Base-by-base conservation (phyloP, 2,113 vertebrate genomes). In the Sinocyclocheilus grahami region DNA sequence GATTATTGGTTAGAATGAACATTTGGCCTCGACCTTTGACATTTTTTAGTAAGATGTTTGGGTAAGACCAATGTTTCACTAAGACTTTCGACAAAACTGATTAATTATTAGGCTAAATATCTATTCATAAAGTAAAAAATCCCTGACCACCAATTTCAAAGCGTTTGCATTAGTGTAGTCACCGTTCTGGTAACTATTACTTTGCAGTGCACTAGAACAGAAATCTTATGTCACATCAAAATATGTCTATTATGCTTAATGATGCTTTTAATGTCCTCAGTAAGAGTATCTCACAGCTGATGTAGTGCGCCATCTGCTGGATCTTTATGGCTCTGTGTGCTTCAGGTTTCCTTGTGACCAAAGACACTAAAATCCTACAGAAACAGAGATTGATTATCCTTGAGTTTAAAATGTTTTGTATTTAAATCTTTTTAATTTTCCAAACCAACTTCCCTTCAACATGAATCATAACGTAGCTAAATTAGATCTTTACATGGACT, bases 281-380 rank as follows among this genome's bases (percentile, higher is more conserved):
- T 27, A 30, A 58, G 30, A 42, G 20, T n/a, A 24, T 30, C 27
- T 78, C 1, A 24, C 53, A 78, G 30, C 77, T 78, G 77, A 78
- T 80, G 12, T 39, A 24, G 58, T 80, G 58, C 78, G 78, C 42
- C 78, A 80, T 63, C 78, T 80, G 24, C 6, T 80, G 78, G 78
- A 0, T 63, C 33, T 42, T 80, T 63, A 63, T 2, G 58, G 78
- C 33, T 63, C 20, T 24, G 16, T 53, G 14, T 16, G 65, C 13
- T 67, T 27, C 27, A 33, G 42, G 42, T 46, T 46, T 42, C 42
- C 8, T 42, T 42, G 8, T 46, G 10, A 46, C 42, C 42, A 46
- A 46, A 46, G 42, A 11, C 9, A 39, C 51, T 55, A 55, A 55
- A 55, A 5, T 55, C 53, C 14, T 5, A 55, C 0, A 55, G 53